Evolutionary conservation across 2,888 invertebrate genomes (phyloP), one percentile per base, ranked within the genome.

Genomic region (Drosophila nr. perissopoda): DNA sequence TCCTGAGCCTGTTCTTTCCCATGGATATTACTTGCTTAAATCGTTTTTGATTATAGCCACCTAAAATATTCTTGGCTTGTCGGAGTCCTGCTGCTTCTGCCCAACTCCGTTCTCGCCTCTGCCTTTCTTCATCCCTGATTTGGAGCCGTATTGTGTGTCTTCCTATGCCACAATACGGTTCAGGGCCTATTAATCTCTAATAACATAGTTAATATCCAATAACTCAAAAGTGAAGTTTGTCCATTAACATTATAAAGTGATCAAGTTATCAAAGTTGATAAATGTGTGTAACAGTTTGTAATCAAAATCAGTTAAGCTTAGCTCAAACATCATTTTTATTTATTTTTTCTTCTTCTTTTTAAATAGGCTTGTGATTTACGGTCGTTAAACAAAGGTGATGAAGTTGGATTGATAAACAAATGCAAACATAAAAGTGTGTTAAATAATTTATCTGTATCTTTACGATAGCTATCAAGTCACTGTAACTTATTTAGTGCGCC

Each of bases 381-480:
- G 57, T 62, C 83, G 75, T 70, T 58, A 64, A 69, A 72, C 57
- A 74, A 74, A 64, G 31, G 67, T 72, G 65, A 70, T 76, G 53
- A 59, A 49, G 31, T 61, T 53, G 54, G 53, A 65, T 65, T 40
- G 59, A 65, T 60, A 67, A 25, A 8, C 16, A 69, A 53, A 75
- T 31, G 63, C 51, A 67, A 62, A 52, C 27, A 54, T 33, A 49
- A 54, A 29, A 40, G 34, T 27, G 29, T 66, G 52, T 59, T 69
- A 74, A 74, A 88, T 86, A 84, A 86, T 86, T 84, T 84, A 88
- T 72, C 42, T 65, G 58, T 62, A 71, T 54, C 49, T 33, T 31
- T 40, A 36, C 21, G n/a, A 36, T 18, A 51, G 48, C 74, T 70
- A 75, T 80, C 59, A 72, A 70, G 38, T 64, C 60, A 13, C 2